Conservation (phyloP, 2,888 invertebrate species). For the Cephus pulcher region DNA sequence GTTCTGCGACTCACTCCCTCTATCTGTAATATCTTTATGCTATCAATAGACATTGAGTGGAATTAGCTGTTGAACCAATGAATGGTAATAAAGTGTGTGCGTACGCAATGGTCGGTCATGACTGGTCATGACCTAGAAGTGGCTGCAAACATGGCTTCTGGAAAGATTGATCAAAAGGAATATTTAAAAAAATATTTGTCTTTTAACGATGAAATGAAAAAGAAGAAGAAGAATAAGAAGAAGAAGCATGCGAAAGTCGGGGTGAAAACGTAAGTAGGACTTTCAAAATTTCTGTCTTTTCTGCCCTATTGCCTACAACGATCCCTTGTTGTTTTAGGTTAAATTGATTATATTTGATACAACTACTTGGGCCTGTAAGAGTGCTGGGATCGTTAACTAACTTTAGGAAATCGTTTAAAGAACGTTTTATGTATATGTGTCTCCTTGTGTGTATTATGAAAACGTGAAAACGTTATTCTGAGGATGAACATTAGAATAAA, state of each 20-base stretch:
- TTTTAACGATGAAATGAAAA: constrained; percentile 72
- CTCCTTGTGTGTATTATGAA: background rate
- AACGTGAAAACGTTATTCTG: background rate
- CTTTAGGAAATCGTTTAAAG: background rate
- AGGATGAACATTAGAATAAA: background rate
- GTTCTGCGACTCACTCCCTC: too few species aligned
- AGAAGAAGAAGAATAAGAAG: constrained; percentile 75
- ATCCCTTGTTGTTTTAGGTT: constrained; percentile 53
- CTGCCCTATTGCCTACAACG: constrained; percentile 26
- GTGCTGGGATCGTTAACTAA: background rate
- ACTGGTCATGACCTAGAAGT: background rate
- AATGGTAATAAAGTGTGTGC: too few species aligned
- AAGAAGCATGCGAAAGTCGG: constrained; percentile 65
- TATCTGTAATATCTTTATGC: too few species aligned
- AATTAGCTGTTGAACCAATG: too few species aligned
- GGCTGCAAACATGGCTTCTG: constrained; percentile 43
- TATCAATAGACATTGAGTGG: too few species aligned
- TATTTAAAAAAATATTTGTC: constrained; percentile 84
- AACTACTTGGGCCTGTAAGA: constrained; percentile 5
- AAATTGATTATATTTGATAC: constrained; percentile 32
- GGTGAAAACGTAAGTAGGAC: constrained; percentile 52
- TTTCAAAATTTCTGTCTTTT: constrained; percentile 24
- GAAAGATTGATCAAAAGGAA: constrained; percentile 77
- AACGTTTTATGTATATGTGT: background rate
- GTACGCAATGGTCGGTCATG: background rate